Conservation (phyloP, 92 coral and sea anemone species). For the Actinostola sp. region DNA sequence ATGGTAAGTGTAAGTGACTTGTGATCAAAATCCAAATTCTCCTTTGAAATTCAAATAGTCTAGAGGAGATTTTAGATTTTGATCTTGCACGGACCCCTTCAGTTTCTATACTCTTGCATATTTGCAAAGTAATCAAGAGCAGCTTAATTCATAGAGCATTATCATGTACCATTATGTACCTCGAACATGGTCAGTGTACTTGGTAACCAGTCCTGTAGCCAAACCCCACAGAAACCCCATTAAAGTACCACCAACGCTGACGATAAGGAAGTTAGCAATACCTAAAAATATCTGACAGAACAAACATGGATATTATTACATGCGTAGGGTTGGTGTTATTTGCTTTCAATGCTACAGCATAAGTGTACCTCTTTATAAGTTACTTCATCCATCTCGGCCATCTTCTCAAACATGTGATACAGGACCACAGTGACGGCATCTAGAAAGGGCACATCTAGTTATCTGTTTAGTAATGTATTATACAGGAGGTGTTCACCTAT, state of each 20-base stretch:
- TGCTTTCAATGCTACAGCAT: no score
- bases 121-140: no score
- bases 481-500: no score
- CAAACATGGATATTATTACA: neutral
- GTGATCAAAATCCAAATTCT: no score
- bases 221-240: conserved; percentile 88
- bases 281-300: conserved; percentile 73
- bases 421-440: conserved; percentile 99
- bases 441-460: no score
- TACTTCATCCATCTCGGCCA: conserved; percentile 68
- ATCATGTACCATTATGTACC: conserved; percentile 71
- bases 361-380: conserved; percentile 73
- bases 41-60: no score
- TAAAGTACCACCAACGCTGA: conserved; percentile 88
- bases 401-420: conserved; percentile 87
- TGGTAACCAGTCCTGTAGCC: conserved; percentile 80
- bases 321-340: neutral
- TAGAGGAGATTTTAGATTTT: no score
- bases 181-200: conserved; percentile 91
- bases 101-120: no score
- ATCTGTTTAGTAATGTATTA: no score
- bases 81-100: no score
- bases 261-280: conserved; percentile 86
- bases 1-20: no score
- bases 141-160: no score